Conservation (phyloP, 2,797 vertebrate genomes). For the Intellagama lesueurii region DNA sequence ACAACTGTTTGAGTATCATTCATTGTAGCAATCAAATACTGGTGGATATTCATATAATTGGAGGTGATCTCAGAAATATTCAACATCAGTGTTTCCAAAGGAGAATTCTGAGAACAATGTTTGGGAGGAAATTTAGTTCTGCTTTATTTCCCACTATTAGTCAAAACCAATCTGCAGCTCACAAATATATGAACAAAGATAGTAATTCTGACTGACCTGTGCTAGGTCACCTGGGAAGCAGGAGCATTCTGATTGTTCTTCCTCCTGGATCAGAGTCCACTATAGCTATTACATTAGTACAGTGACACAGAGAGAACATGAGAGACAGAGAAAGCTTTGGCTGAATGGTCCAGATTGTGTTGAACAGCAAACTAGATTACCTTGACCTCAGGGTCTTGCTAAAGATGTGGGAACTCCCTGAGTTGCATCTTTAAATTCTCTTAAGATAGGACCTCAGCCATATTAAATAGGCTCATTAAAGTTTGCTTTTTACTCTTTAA, state of each 20-base stretch:
- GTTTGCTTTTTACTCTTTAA: constrained; percentile 4
- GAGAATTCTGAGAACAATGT: not conserved
- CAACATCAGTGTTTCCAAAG: not conserved
- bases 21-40: not conserved
- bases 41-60: not conserved
- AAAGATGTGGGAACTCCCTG: constrained; percentile 28
- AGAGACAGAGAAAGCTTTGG: not conserved
- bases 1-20: not conserved
- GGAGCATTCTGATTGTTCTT: constrained; percentile 31
- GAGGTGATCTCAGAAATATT: not conserved
- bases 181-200: not conserved
- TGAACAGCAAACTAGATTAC: constrained; percentile 28
- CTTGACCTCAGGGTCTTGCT: constrained; percentile 23
- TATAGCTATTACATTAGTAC: constrained; percentile 12
- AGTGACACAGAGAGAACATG: not conserved
- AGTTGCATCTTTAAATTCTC: not conserved
- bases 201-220: constrained; percentile 6
- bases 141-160: not conserved
- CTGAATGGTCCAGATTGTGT: not conserved
- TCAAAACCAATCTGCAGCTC: not conserved
- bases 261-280: constrained; percentile 11
- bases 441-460: not conserved
- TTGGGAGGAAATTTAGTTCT: not conserved
- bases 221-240: constrained; percentile 5
- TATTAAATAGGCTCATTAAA: not conserved